Percentiles rank a stretch among this genome's conserved stretches.
These are phyloP conservation scores for Sesia apiformis DNA, from an alignment of 2,888 invertebrate genomes.

Conservation along the genomic window DNA sequence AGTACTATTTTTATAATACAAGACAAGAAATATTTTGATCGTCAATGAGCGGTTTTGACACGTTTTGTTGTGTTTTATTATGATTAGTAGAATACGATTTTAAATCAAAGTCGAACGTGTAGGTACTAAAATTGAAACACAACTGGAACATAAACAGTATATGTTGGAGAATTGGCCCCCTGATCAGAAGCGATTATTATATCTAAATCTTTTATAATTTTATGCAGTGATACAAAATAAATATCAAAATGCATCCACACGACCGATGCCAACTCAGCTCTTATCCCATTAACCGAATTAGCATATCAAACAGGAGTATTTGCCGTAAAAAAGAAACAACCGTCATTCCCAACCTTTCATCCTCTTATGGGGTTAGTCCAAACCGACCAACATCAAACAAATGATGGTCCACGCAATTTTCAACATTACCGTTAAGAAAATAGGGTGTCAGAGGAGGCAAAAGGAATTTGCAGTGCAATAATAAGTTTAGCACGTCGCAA, in stretches of 20 bases:
- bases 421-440: neutral
- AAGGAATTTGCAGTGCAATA: conserved; percentile 16
- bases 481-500: conserved; percentile 55
- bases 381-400: conserved; percentile 12
- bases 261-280: conserved; percentile 29
- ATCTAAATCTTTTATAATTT: neutral
- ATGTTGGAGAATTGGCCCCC: too few species aligned
- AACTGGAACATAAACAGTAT: too few species aligned
- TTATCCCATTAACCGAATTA: conserved; percentile 63
- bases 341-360: conserved; percentile 59
- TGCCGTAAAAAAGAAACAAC: conserved; percentile 52
- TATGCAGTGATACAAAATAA: neutral
- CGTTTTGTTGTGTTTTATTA: too few species aligned
- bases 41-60: too few species aligned
- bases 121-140: too few species aligned
- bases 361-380: conserved; percentile 59
- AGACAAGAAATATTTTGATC: too few species aligned
- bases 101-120: too few species aligned
- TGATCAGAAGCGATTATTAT: too few species aligned
- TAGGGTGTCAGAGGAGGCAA: neutral
- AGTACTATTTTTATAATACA: too few species aligned
- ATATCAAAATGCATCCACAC: conserved; percentile 45
- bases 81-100: too few species aligned
- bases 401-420: neutral
- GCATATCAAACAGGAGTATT: conserved; percentile 66